phyloP scores from a whole-genome alignment of 2,113 vertebrate species.

The Meleagris gallopavo region DNA sequence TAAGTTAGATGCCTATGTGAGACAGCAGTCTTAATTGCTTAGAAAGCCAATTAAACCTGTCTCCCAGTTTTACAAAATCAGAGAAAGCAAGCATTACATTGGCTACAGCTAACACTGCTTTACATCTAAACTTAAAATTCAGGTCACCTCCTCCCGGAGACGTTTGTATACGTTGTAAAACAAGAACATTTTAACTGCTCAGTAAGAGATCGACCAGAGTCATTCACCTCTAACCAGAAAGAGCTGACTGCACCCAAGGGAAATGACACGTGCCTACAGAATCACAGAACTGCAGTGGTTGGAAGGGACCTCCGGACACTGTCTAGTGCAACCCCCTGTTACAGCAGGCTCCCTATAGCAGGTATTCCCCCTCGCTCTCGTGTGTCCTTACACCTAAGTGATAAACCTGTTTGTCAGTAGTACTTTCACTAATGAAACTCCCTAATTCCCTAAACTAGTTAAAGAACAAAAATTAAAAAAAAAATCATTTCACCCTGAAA shows the following conservation, averaged over 20 bases:
- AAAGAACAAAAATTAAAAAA: not conserved
- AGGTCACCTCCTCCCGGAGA: not conserved
- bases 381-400: not conserved
- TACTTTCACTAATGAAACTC: not conserved
- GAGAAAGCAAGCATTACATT: not conserved
- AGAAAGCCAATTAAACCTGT: not conserved
- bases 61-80: not conserved
- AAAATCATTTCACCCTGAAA: too few species aligned
- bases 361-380: not conserved
- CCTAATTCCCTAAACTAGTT: not conserved
- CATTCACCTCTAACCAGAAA: not conserved
- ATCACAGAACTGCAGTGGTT: not conserved
- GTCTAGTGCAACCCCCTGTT: not conserved
- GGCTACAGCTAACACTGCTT: not conserved
- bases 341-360: not conserved
- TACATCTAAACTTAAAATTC: not conserved
- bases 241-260: not conserved
- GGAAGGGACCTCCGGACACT: not conserved
- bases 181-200: not conserved
- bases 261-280: not conserved
- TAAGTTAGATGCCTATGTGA: not conserved
- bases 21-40: not conserved
- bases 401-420: not conserved
- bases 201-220: not conserved
- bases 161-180: not conserved